phyloP scores from a whole-genome alignment of 2,888 invertebrate genomes.

The Hemistola chrysoprasaria region DNA sequence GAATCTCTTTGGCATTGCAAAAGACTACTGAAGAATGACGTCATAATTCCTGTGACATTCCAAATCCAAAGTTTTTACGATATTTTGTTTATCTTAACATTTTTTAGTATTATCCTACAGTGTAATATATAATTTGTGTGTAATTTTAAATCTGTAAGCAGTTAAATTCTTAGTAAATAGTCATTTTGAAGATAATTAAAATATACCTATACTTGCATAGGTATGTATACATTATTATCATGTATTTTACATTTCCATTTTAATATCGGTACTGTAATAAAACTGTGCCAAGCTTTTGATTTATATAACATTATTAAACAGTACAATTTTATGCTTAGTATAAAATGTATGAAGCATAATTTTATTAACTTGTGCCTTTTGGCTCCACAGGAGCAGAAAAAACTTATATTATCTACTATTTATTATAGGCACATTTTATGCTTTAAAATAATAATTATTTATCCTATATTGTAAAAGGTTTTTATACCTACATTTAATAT shows the following conservation, averaged over 20 bases:
- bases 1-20: conserved; percentile 29
- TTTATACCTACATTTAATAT: too few relatives aligned
- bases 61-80: conserved; percentile 53
- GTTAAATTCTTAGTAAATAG: conserved; percentile 4
- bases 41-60: conserved; percentile 63
- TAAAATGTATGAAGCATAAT: conserved; percentile 22
- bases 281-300: conserved; percentile 45
- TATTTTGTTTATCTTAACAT: conserved; percentile 29
- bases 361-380: conserved; percentile 41
- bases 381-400: conserved; percentile 20
- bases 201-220: background rate
- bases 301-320: conserved; percentile 5
- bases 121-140: conserved; percentile 28
- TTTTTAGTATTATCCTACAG: too few relatives aligned
- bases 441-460: too few relatives aligned
- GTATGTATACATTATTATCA: too few relatives aligned
- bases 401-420: conserved; percentile 36
- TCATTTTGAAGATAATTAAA: conserved; percentile 11
- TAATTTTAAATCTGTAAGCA: conserved; percentile 32
- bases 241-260: conserved; percentile 1
- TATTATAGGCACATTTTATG: too few relatives aligned
- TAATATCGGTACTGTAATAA: conserved; percentile 1
- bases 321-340: conserved; percentile 15
- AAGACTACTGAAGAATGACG: conserved; percentile 32
- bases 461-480: too few relatives aligned